Base-by-base conservation (phyloP, 2,113 vertebrate species). In the Solenodon paradoxus region DNA sequence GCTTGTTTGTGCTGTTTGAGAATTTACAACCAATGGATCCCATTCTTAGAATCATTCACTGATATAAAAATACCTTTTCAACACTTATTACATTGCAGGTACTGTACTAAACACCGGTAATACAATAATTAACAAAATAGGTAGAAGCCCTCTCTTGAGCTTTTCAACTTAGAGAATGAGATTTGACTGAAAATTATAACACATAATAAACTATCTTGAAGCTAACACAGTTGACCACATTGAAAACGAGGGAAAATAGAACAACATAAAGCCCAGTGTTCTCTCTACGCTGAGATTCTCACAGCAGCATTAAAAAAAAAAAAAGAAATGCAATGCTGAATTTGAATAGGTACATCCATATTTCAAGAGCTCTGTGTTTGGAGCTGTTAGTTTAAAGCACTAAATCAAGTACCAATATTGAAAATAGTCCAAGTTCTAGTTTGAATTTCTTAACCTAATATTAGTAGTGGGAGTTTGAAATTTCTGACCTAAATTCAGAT, bases 371-470 rank as follows among this genome's bases (percentile, higher is more conserved):
- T 69, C 78, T 89, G 2, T 5, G 17, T 40, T 40, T 89, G 22
- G 71, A 81, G 53, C 79, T 42, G 7, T 87, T 88, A 86, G 78
- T 45, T 87, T 55, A 83, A 96, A 84, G 63, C 66, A 55, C 71
- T 90, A 88, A 96, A 72, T 57, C n/a, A 85, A 96, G 40, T 72
- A 92, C 42, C 38, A 78, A 22, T 68, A 89, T 80, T 92, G 94
- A 92, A 94, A 87, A 92, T 66, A 49, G 2, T 42, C 83, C 83
- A 93, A 92, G 80, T 87, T 83, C 53, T 92, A 83, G 59, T 95
- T 90, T 96, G 63, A 97, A 90, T 96, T 97, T 90, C 71, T 90
- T 96, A 96, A 92, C 35, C 69, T 94, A 90, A 95, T 87, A 90
- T 90, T 91, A 40, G 68, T 88, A 68, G 82, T 88, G 80, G 26